Evolutionary conservation across 1,140 invertebrate species (phyloP).

Genomic region (Dendrolimus punctatus): DNA sequence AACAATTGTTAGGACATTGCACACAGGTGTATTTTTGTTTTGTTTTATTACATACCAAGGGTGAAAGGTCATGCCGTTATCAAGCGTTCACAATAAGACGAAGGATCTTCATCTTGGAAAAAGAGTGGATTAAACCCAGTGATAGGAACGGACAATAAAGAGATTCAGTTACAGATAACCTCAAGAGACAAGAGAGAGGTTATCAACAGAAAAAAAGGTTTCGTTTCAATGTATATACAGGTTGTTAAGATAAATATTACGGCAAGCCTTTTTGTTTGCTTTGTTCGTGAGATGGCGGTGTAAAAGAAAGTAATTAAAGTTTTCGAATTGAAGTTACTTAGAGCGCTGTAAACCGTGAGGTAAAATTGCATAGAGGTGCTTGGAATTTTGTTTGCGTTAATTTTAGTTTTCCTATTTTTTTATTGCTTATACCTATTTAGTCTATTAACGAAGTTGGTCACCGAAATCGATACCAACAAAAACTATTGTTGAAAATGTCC

Average conservation of each 20-base stretch:
- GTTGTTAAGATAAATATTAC: slow-evolving; percentile 39
- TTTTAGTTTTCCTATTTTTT: no score
- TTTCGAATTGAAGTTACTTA: no score
- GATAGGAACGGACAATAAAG: slow-evolving; percentile 59
- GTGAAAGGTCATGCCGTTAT: slow-evolving; percentile 45
- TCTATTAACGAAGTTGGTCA: no score
- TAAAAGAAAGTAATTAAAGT: no score
- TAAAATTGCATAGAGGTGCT: no score
- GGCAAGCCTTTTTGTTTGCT: slow-evolving; percentile 6
- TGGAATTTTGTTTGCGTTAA: no score
- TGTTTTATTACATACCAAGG: no score
- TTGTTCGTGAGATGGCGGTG: not conserved
- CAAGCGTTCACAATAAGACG: slow-evolving; percentile 45
- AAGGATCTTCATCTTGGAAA: slow-evolving; percentile 30
- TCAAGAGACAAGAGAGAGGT: slow-evolving; percentile 31
- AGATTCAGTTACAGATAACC: slow-evolving; percentile 55
- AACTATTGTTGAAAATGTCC: no score
- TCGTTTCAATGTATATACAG: slow-evolving; percentile 36
- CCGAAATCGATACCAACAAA: no score
- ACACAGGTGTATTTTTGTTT: slow-evolving; percentile 32
- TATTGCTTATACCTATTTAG: no score
- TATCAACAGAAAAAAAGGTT: slow-evolving; percentile 31
- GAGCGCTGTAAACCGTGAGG: no score
- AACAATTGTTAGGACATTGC: slow-evolving; percentile 47
- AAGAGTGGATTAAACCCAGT: slow-evolving; percentile 64